Evolutionary conservation across 2,113 vertebrate species (phyloP).

Genomic region (Chaenogobius annularis): DNA sequence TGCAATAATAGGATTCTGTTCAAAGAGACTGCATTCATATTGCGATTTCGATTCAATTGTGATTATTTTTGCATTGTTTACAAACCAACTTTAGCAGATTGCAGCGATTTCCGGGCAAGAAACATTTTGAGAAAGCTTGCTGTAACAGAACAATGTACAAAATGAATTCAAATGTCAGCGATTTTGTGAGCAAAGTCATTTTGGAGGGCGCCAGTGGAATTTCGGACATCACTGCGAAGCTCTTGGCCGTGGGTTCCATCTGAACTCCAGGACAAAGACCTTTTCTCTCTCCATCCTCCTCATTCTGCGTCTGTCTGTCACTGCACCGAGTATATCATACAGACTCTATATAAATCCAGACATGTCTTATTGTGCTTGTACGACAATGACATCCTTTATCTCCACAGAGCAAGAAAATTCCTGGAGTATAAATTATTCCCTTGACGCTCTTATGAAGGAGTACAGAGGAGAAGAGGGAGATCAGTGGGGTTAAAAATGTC

Average conservation of each 20-base stretch:
- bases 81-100: no score
- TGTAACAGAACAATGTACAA: no score
- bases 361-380: conserved; percentile 64
- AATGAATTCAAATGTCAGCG: background rate
- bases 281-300: conserved; percentile 57
- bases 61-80: no score
- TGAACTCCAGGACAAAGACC: conserved; percentile 68
- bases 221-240: conserved; percentile 56
- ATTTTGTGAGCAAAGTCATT: conserved; percentile 8
- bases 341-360: conserved; percentile 59
- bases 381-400: conserved; percentile 74
- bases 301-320: conserved; percentile 21
- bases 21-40: no score
- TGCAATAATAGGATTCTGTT: no score
- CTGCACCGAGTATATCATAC: conserved; percentile 57
- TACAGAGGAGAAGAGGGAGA: conserved; percentile 41
- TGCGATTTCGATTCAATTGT: no score
- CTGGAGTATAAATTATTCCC: conserved; percentile 53
- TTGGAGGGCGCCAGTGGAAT: conserved; percentile 59
- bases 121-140: no score
- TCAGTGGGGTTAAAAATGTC: conserved; percentile 28
- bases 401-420: conserved; percentile 58
- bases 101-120: no score
- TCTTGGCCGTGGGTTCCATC: conserved; percentile 37
- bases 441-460: conserved; percentile 48